Percentiles rank a stretch among this genome's conserved stretches.
Evolutionary conservation across 2,888 invertebrate genomes (phyloP).

Genomic region (Lasioglossum zephyrum): DNA sequence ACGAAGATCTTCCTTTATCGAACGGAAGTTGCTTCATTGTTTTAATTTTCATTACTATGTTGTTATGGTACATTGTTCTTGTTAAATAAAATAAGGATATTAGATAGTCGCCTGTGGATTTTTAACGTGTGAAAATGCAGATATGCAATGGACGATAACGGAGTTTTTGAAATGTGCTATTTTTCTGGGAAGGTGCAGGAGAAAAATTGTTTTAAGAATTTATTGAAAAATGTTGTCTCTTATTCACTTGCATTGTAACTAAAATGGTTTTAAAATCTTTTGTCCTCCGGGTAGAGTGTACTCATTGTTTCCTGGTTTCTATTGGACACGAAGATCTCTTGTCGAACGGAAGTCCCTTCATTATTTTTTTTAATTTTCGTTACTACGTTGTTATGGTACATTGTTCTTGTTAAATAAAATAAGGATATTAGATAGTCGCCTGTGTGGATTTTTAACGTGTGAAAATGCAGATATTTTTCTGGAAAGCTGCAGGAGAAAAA

Average conservation of each 20-base stretch:
- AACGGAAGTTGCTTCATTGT: neutral
- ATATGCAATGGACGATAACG: neutral
- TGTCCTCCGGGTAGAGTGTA: neutral
- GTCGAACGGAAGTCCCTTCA: neutral
- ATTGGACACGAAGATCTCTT: neutral
- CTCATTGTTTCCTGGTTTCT: neutral
- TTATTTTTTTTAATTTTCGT: neutral
- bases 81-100: neutral
- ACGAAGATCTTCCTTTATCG: neutral
- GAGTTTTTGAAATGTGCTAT: neutral
- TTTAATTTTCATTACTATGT: neutral
- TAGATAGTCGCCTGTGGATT: neutral
- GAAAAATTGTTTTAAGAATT: neutral
- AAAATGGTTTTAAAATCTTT: no score
- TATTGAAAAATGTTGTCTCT: neutral
- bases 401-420: neutral
- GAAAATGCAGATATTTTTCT: neutral
- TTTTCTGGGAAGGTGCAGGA: neutral
- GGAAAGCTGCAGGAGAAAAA: neutral
- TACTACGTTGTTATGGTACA: neutral
- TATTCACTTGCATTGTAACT: no score
- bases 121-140: neutral
- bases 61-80: neutral
- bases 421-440: neutral
- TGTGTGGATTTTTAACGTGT: neutral